A percentile compares a stretch with the other conserved stretches of the same genome.
These are phyloP conservation scores for Scopus umbretta DNA, from an alignment of 2,113 vertebrate genomes.

Conservation along the genomic window DNA sequence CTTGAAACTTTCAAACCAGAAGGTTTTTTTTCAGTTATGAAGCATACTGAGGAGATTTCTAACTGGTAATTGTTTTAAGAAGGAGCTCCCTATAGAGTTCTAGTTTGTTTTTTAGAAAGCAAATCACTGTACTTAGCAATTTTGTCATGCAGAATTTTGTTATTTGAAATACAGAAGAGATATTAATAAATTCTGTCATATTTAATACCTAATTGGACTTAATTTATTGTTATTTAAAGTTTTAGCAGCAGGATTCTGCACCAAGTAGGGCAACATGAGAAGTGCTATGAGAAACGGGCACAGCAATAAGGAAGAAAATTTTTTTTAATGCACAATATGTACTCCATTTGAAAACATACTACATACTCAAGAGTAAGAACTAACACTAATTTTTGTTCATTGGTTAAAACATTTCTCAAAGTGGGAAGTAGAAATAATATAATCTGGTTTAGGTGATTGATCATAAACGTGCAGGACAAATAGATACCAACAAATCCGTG, in stretches of 20 bases:
- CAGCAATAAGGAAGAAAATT: background rate
- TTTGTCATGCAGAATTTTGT: background rate
- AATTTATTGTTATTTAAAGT: background rate
- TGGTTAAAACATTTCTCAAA: background rate
- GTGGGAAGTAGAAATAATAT: background rate
- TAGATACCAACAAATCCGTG: background rate
- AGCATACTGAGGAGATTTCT: background rate
- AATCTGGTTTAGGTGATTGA: background rate
- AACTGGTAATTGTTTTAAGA: background rate
- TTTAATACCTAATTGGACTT: background rate
- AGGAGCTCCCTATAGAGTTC: background rate
- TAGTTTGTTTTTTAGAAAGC: background rate
- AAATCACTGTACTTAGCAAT: background rate
- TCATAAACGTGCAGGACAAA: background rate
- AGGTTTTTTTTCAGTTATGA: background rate
- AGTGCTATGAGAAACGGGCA: background rate
- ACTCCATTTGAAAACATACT: background rate
- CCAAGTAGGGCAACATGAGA: background rate
- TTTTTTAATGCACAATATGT: background rate
- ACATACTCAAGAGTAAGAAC: background rate
- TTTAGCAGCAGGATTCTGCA: background rate
- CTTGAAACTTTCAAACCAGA: background rate
- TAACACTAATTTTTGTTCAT: background rate
- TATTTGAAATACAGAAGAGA: background rate
- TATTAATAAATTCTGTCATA: background rate